Conservation (phyloP, 2,113 vertebrate species). For the Sorex araneus region DNA sequence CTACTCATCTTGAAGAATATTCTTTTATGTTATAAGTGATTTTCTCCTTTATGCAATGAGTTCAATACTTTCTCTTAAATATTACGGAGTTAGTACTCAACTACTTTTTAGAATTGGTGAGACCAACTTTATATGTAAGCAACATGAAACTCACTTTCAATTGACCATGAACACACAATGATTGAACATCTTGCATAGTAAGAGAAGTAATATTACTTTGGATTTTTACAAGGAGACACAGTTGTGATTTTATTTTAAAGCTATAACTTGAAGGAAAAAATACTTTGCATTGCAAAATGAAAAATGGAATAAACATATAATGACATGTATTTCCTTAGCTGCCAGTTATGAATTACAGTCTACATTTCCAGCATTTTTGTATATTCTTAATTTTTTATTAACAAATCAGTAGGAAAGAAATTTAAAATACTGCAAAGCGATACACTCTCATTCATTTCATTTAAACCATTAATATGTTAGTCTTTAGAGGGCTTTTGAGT, state of each 20-base stretch:
- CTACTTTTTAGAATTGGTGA: background rate
- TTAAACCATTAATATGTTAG: slow-evolving; percentile 64
- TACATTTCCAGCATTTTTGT: slow-evolving; percentile 50
- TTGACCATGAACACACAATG: background rate
- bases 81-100: slow-evolving; percentile 25
- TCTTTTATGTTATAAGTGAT: background rate
- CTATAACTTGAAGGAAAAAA: slow-evolving; percentile 34
- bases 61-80: slow-evolving; percentile 35
- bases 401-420: slow-evolving; percentile 56
- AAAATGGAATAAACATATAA: slow-evolving; percentile 50
- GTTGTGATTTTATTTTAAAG: background rate
- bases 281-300: background rate
- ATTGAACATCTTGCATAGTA: slow-evolving; percentile 15
- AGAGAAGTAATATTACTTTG: slow-evolving; percentile 42
- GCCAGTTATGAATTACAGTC: slow-evolving; percentile 43
- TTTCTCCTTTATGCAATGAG: slow-evolving; percentile 26
- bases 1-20: background rate
- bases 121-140: slow-evolving; percentile 20
- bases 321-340: slow-evolving; percentile 32
- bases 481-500: slow-evolving; percentile 44
- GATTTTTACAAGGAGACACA: slow-evolving; percentile 65
- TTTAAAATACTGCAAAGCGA: slow-evolving; percentile 67
- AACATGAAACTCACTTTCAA: slow-evolving; percentile 50
- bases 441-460: slow-evolving; percentile 78
- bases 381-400: slow-evolving; percentile 60